A percentile compares a stretch with the other conserved stretches of the same genome.
phyloP scores from a whole-genome alignment of 2,113 vertebrate genomes.

The Charadrius vociferus region DNA sequence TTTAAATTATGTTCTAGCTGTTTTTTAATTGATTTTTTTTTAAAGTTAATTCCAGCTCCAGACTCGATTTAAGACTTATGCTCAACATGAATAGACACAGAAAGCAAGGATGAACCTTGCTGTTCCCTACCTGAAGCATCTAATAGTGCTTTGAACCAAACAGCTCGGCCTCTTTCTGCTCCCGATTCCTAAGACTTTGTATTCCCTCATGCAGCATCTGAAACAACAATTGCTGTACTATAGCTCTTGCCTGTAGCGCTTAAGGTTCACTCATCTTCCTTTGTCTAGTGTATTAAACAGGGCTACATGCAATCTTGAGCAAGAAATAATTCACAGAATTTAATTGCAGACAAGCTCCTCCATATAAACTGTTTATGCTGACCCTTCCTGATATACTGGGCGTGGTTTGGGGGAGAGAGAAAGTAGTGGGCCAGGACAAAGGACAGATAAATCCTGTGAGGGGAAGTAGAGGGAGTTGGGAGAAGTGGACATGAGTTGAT shows the following conservation, averaged over 20 bases:
- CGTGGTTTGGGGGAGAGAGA: background rate
- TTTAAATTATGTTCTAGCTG: background rate
- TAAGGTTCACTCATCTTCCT: background rate
- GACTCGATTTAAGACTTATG: background rate
- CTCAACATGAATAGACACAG: background rate
- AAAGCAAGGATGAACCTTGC: background rate
- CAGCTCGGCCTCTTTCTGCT: background rate
- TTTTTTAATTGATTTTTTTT: background rate
- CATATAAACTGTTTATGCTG: background rate
- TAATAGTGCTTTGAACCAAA: background rate
- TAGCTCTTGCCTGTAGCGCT: background rate
- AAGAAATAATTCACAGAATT: background rate
- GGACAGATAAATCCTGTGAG: background rate
- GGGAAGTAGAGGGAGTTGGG: background rate
- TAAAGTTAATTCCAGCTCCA: background rate
- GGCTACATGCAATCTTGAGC: background rate
- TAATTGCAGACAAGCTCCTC: background rate
- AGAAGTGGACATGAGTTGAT: background rate
- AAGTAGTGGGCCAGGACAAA: background rate
- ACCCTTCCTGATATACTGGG: background rate
- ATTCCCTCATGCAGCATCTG: background rate
- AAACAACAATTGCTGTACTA: background rate
- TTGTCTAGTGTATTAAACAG: background rate
- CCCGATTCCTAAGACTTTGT: accelerated
- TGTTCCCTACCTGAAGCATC: background rate